Evolutionary conservation across 1,140 invertebrate genomes (phyloP).

Genomic region (Caerostris extrusa): DNA sequence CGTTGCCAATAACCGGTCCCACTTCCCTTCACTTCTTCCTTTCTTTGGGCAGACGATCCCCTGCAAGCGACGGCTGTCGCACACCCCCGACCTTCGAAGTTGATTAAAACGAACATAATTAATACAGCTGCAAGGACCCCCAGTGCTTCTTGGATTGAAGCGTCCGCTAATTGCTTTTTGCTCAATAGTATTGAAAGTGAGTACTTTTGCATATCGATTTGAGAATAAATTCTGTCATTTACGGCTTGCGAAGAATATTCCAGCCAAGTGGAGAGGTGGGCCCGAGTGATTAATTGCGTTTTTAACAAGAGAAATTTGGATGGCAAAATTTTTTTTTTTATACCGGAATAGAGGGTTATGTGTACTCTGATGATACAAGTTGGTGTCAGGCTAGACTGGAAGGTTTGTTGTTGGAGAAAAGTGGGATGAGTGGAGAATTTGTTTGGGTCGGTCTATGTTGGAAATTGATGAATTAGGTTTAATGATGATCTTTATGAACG

Average conservation of each 20-base stretch:
- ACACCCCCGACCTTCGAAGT: conserved; percentile 9
- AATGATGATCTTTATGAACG: no score
- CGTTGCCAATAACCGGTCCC: conserved; percentile 26
- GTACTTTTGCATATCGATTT: conserved; percentile 58
- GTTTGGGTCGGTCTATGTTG: neutral
- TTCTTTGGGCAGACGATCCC: conserved; percentile 33
- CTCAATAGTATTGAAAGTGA: conserved; percentile 23
- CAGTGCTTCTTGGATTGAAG: conserved; percentile 15
- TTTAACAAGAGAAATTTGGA: neutral
- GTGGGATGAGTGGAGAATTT: neutral
- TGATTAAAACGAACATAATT: conserved; percentile 73
- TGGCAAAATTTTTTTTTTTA: neutral
- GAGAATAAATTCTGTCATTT: conserved; percentile 38
- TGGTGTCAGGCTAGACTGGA: neutral
- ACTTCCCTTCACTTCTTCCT: conserved; percentile 11
- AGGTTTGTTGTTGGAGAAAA: neutral
- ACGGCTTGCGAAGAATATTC: neutral
- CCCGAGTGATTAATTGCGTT: conserved; percentile 18
- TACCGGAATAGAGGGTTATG: neutral
- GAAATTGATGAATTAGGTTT: no score
- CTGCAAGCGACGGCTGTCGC: conserved; percentile 58
- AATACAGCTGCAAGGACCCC: conserved; percentile 50
- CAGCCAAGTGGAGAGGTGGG: neutral
- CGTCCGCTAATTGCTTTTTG: conserved; percentile 61
- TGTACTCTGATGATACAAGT: neutral